A percentile compares a stretch with the other conserved stretches of the same genome.
Evolutionary conservation across 2,888 invertebrate genomes (phyloP).

Genomic region (Chymomyza caudatula): DNA sequence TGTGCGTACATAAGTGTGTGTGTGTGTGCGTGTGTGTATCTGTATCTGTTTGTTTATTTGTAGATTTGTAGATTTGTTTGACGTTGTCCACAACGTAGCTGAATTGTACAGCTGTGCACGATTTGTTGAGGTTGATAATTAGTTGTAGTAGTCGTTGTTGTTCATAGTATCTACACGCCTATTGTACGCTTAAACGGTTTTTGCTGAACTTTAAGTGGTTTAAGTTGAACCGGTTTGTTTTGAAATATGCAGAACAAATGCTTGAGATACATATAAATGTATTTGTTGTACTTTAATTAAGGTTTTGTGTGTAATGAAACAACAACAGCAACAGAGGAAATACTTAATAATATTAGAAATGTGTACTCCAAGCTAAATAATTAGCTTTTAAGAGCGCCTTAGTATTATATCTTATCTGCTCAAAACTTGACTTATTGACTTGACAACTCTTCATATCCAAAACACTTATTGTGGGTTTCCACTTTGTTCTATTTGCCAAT

Average conservation of each 20-base stretch:
- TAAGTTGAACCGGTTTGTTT: background rate
- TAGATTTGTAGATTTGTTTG: conserved; percentile 21
- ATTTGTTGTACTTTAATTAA: background rate
- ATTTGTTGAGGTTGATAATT: conserved; percentile 54
- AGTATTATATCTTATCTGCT: background rate
- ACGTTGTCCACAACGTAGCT: conserved; percentile 22
- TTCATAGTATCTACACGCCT: background rate
- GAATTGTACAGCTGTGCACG: conserved; percentile 45
- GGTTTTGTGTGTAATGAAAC: background rate
- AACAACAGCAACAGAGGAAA: background rate
- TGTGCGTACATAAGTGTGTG: too few relatives aligned
- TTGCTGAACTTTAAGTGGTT: background rate
- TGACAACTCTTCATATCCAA: too few relatives aligned
- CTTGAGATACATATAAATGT: background rate
- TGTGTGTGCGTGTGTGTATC: conserved; percentile 14
- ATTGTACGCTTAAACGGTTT: conserved; percentile 53
- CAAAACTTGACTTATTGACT: too few relatives aligned
- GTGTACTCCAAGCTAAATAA: background rate
- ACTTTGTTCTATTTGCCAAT: too few relatives aligned
- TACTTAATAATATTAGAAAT: too few relatives aligned
- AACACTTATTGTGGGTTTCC: too few relatives aligned
- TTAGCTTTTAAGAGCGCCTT: background rate
- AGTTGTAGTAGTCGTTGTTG: conserved; percentile 33
- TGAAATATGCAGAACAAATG: background rate
- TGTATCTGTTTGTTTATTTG: conserved; percentile 9